These are phyloP conservation scores for Drosophila biarmipes DNA, from an alignment of 1,140 invertebrate genomes.

Conservation along the genomic window DNA sequence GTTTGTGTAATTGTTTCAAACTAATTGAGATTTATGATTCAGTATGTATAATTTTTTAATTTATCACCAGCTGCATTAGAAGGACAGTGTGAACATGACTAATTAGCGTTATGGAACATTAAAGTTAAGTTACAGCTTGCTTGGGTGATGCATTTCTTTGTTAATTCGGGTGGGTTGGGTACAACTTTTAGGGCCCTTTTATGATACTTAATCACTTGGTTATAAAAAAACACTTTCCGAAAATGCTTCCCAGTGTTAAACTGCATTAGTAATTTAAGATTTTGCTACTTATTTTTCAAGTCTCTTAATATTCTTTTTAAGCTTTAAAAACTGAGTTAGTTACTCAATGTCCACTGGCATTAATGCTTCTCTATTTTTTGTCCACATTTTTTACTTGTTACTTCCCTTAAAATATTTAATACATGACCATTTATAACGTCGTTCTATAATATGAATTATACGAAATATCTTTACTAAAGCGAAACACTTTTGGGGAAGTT, in stretches of 20 bases:
- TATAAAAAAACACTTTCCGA: neutral
- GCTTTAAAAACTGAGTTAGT: too few species aligned
- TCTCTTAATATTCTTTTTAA: neutral
- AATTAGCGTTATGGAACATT: slow-evolving; percentile 11
- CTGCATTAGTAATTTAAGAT: neutral
- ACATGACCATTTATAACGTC: neutral
- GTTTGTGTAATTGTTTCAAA: slow-evolving; percentile 46
- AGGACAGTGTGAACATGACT: slow-evolving; percentile 1
- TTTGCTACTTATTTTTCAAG: neutral
- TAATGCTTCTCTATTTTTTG: neutral
- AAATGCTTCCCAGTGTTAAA: too few species aligned
- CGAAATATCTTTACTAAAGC: too few species aligned
- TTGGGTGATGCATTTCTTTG: neutral
- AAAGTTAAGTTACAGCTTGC: neutral
- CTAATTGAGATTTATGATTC: slow-evolving; percentile 47
- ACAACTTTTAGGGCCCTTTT: neutral
- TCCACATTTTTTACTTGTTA: neutral
- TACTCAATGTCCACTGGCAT: neutral
- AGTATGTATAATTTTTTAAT: neutral
- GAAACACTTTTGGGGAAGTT: too few species aligned
- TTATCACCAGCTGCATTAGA: slow-evolving; percentile 38
- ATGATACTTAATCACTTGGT: neutral
- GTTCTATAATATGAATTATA: too few species aligned
- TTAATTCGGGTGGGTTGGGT: neutral
- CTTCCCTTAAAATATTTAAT: neutral